A percentile compares a stretch with the other conserved stretches of the same genome.
Evolutionary conservation across 2,797 vertebrate species (phyloP).

Genomic region (Mormyrops boulengeri): DNA sequence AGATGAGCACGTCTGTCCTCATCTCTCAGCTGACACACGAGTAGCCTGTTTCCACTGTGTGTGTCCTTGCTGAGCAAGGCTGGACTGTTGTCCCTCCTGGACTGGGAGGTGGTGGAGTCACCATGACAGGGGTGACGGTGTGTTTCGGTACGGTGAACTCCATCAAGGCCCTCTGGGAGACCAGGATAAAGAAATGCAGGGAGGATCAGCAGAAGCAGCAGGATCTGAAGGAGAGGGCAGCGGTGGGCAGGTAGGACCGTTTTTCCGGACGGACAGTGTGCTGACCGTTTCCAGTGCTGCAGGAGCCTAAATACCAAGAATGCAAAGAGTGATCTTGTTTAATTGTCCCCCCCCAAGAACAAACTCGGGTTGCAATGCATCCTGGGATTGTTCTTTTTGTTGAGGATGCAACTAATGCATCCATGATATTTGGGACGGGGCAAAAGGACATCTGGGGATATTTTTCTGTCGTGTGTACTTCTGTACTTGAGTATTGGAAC

Average conservation of each 20-base stretch:
- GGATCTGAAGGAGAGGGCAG: conserved; percentile 53
- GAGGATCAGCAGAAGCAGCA: conserved; percentile 64
- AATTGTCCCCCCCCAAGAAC: background rate
- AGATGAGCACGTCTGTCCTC: background rate
- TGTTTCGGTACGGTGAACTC: conserved; percentile 68
- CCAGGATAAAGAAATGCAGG: conserved; percentile 70
- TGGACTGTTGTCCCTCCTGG: background rate
- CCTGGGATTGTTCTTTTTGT: background rate
- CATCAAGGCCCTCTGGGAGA: conserved; percentile 84
- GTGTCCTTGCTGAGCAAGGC: conserved; percentile 5
- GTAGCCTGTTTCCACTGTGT: background rate
- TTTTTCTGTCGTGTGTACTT: background rate
- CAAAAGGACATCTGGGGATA: background rate
- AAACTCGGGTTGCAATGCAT: background rate
- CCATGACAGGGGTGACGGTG: conserved; percentile 64
- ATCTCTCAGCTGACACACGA: background rate
- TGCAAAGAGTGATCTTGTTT: background rate
- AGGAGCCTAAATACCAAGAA: background rate
- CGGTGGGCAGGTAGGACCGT: conserved; percentile 37
- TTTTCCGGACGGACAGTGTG: background rate
- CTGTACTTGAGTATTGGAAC: background rate
- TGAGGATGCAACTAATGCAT: background rate
- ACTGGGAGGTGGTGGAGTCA: conserved; percentile 30
- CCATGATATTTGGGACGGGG: background rate
- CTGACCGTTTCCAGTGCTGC: background rate